A percentile compares a stretch with the other conserved stretches of the same genome.
Conservation (phyloP, 2,113 vertebrate genomes). For the Synodontis membranacea region DNA sequence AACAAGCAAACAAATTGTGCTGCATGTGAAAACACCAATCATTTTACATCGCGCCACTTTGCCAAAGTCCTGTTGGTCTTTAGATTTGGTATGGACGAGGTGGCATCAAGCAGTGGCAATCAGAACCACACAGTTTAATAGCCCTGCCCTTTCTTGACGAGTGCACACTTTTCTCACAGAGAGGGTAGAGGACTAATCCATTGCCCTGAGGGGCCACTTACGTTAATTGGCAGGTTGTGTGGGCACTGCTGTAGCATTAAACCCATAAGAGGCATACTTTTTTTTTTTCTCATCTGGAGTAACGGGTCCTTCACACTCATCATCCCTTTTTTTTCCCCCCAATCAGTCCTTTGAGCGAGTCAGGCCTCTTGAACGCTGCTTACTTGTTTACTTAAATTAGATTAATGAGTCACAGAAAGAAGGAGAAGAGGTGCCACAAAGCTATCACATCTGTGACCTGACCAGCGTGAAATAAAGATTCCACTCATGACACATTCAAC, state of each 20-base stretch:
- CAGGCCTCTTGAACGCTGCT: slow-evolving; percentile 42
- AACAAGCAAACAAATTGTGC: slow-evolving; percentile 13
- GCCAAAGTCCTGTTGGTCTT: not conserved
- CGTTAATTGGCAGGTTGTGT: slow-evolving; percentile 57
- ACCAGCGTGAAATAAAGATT: not conserved
- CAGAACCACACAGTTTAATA: slow-evolving; percentile 38
- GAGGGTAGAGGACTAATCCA: slow-evolving; percentile 45
- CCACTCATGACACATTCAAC: not conserved
- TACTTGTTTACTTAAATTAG: slow-evolving; percentile 53
- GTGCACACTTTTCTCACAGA: slow-evolving; percentile 32
- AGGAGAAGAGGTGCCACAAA: slow-evolving; percentile 14
- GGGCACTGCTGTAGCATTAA: slow-evolving; percentile 47
- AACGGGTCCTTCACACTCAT: slow-evolving; percentile 55
- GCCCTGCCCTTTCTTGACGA: slow-evolving; percentile 37
- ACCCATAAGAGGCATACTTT: slow-evolving; percentile 47
- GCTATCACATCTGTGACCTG: not conserved
- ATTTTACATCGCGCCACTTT: slow-evolving; percentile 1
- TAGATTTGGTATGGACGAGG: not conserved
- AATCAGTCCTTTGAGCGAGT: slow-evolving; percentile 53
- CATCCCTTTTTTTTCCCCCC: slow-evolving; percentile 55
- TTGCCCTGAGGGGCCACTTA: slow-evolving; percentile 57
- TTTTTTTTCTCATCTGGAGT: slow-evolving; percentile 34
- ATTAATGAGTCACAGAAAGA: slow-evolving; percentile 51
- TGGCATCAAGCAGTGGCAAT: slow-evolving; percentile 36
- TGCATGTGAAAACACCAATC: not conserved